A percentile compares a stretch with the other conserved stretches of the same genome.
Evolutionary conservation across 2,888 invertebrate species (phyloP).

Genomic region (Halictus ligatus): DNA sequence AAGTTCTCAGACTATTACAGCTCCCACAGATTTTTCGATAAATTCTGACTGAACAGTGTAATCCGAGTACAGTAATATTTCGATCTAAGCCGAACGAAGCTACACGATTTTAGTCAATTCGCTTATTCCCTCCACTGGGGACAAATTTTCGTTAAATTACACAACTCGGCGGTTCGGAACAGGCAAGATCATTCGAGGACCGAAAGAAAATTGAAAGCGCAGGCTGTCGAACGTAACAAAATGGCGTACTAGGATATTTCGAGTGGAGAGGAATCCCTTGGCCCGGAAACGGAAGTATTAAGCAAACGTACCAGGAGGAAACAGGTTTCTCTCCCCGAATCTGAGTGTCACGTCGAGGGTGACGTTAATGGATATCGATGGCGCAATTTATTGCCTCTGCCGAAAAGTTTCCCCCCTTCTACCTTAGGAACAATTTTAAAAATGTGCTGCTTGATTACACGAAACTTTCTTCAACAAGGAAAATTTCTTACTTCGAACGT

Average conservation of each 20-base stretch:
- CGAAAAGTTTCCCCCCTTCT: not conserved
- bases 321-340: not conserved
- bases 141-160: not conserved
- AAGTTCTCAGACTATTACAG: too few species aligned
- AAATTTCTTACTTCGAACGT: not conserved
- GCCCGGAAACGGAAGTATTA: conserved; percentile 9
- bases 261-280: not conserved
- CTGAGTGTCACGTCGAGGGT: not conserved
- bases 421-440: not conserved
- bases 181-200: too few species aligned
- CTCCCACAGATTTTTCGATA: too few species aligned
- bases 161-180: not conserved
- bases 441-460: not conserved
- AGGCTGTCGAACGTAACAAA: not conserved
- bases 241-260: not conserved
- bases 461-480: not conserved
- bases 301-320: not conserved
- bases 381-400: conserved; percentile 20
- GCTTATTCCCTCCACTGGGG: too few species aligned
- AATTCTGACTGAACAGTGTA: too few species aligned
- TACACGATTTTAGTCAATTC: too few species aligned
- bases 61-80: too few species aligned
- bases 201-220: not conserved
- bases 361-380: conserved; percentile 45
- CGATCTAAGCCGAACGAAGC: too few species aligned